These are phyloP conservation scores for Rhagonycha fulva DNA, from an alignment of 2,888 invertebrate genomes.

Conservation along the genomic window DNA sequence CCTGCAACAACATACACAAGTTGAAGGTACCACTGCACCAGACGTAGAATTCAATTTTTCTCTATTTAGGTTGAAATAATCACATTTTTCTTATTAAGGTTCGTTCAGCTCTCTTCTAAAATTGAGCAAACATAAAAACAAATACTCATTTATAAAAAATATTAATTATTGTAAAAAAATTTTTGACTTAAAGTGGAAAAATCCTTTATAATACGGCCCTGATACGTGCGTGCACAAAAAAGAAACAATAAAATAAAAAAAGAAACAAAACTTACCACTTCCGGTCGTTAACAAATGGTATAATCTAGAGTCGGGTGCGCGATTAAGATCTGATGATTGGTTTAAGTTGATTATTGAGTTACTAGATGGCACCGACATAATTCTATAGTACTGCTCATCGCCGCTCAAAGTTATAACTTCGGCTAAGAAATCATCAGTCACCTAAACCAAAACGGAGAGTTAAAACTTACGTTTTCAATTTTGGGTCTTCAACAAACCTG, in stretches of 20 bases:
- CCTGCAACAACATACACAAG: constrained; percentile 33
- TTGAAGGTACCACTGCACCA: neutral
- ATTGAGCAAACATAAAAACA: too few relatives aligned
- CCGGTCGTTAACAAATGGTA: constrained; percentile 50
- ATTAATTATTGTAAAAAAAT: too few relatives aligned
- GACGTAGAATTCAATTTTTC: constrained; percentile 7
- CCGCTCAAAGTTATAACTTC: constrained; percentile 24
- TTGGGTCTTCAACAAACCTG: neutral
- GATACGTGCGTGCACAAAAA: neutral
- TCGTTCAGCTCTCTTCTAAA: neutral
- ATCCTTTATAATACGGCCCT: too few relatives aligned
- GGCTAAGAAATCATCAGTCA: constrained; percentile 27
- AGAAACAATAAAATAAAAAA: neutral
- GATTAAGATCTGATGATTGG: constrained; percentile 17
- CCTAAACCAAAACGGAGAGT: constrained; percentile 4
- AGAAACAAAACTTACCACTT: constrained; percentile 45
- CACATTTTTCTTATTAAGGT: neutral
- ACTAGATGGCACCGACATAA: constrained; percentile 30
- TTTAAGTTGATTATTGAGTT: constrained; percentile 13
- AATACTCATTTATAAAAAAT: too few relatives aligned
- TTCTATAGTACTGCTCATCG: constrained; percentile 36
- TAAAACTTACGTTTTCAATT: neutral
- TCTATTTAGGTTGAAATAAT: neutral
- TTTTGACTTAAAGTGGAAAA: too few relatives aligned
- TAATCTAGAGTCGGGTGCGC: constrained; percentile 46